These are phyloP conservation scores for Drosophila tripunctata DNA, from an alignment of 2,888 invertebrate genomes.

Conservation along the genomic window DNA sequence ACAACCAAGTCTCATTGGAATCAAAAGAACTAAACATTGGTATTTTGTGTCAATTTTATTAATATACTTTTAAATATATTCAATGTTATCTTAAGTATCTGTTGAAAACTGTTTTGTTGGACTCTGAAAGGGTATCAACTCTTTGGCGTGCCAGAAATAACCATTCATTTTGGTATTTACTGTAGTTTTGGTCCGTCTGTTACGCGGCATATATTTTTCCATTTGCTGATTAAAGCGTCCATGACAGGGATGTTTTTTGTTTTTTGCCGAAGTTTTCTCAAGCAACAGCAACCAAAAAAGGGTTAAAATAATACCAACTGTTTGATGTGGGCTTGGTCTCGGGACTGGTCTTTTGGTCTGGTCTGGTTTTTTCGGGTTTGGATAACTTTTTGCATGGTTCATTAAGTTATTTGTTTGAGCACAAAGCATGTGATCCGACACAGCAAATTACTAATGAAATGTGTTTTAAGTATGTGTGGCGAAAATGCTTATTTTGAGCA, in stretches of 20 bases:
- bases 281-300: constrained; percentile 36
- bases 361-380: constrained; percentile 14
- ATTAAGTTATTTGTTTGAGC: constrained; percentile 61
- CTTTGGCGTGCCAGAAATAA: too few species aligned
- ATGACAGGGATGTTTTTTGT: constrained; percentile 58
- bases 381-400: constrained; percentile 59
- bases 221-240: constrained; percentile 72
- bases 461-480: constrained; percentile 12
- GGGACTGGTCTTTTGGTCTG: neutral
- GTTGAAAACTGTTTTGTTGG: too few species aligned
- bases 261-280: neutral
- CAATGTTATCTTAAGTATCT: too few species aligned
- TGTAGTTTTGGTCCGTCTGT: constrained; percentile 21
- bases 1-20: too few species aligned
- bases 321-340: constrained; percentile 60
- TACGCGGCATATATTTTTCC: constrained; percentile 58
- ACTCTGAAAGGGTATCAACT: too few species aligned
- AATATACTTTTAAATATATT: too few species aligned
- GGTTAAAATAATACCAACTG: constrained; percentile 68
- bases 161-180: too few species aligned
- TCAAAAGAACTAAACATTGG: too few species aligned
- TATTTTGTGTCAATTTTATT: neutral
- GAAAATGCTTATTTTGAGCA: neutral
- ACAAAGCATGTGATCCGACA: constrained; percentile 23
- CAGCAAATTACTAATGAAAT: constrained; percentile 33